Percentiles rank a stretch among this genome's conserved stretches.
Evolutionary conservation across 2,113 vertebrate species (phyloP).

Genomic region (Argyrosomus japonicus): DNA sequence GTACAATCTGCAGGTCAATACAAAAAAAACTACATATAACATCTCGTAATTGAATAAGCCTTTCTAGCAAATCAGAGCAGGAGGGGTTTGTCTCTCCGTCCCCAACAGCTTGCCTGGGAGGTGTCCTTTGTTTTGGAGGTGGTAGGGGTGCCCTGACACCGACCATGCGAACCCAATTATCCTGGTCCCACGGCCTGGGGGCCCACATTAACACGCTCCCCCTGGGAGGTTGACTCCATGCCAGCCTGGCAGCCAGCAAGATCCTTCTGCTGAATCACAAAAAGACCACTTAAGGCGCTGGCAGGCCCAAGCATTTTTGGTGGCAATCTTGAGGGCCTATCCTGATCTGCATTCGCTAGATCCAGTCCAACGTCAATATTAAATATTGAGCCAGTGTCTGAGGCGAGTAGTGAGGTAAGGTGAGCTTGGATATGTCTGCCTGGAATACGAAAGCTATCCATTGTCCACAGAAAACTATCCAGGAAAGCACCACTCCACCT

Average conservation of each 20-base stretch:
- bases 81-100: constrained; percentile 69
- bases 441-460: constrained; percentile 14
- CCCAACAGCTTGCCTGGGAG: constrained; percentile 78
- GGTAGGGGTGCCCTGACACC: constrained; percentile 79
- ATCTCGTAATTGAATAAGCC: constrained; percentile 77
- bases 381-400: constrained; percentile 56
- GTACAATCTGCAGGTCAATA: constrained; percentile 71
- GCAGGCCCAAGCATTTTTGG: constrained; percentile 66
- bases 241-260: constrained; percentile 78
- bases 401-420: constrained; percentile 33
- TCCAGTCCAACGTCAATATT: constrained; percentile 55
- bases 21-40: constrained; percentile 47
- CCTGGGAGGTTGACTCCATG: constrained; percentile 74
- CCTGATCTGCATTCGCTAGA: constrained; percentile 68
- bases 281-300: constrained; percentile 80
- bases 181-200: constrained; percentile 75
- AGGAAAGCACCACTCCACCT: not conserved
- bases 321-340: constrained; percentile 74
- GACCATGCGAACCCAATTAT: constrained; percentile 85
- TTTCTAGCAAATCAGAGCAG: constrained; percentile 76
- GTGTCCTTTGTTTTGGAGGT: constrained; percentile 80
- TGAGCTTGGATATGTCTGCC: constrained; percentile 3
- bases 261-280: constrained; percentile 83
- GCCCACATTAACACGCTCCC: constrained; percentile 77
- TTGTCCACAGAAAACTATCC: constrained; percentile 2